Percentiles rank a stretch among this genome's conserved stretches.
Evolutionary conservation across 2,888 invertebrate genomes (phyloP).

Genomic region (Drosophila nr. medialis): DNA sequence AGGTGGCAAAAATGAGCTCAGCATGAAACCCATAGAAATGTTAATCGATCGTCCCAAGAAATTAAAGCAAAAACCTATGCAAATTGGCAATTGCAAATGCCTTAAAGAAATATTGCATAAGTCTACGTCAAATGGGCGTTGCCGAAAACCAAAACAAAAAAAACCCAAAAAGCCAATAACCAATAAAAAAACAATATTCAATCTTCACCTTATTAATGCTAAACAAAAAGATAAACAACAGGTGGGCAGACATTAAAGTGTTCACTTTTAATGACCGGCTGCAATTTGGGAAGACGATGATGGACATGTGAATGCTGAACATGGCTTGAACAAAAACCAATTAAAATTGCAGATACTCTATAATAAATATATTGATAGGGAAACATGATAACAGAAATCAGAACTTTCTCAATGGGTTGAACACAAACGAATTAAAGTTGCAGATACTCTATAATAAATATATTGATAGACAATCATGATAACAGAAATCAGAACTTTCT

Average conservation of each 20-base stretch:
- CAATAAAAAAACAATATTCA: conserved; percentile 14
- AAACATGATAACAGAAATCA: background rate
- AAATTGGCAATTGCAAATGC: conserved; percentile 60
- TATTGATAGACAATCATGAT: background rate
- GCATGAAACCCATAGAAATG: conserved; percentile 61
- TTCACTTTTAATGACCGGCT: conserved; percentile 7
- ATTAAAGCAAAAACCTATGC: conserved; percentile 72
- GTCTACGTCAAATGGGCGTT: conserved; percentile 44
- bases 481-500: background rate
- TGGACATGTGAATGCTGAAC: background rate
- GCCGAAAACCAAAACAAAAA: conserved; percentile 23
- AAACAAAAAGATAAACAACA: conserved; percentile 37
- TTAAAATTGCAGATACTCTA: background rate
- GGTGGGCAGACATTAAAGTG: conserved; percentile 6
- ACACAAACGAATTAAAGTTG: background rate
- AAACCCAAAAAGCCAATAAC: conserved; percentile 28
- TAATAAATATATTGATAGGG: background rate
- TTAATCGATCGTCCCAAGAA: conserved; percentile 67
- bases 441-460: background rate
- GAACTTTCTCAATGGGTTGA: background rate
- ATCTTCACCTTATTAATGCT: conserved; percentile 25
- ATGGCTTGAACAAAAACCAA: background rate
- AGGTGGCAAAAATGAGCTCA: background rate
- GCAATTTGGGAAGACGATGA: conserved; percentile 12
- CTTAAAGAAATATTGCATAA: conserved; percentile 51